phyloP scores from a whole-genome alignment of 2,888 invertebrate species.

The Anarsia innoxiella region DNA sequence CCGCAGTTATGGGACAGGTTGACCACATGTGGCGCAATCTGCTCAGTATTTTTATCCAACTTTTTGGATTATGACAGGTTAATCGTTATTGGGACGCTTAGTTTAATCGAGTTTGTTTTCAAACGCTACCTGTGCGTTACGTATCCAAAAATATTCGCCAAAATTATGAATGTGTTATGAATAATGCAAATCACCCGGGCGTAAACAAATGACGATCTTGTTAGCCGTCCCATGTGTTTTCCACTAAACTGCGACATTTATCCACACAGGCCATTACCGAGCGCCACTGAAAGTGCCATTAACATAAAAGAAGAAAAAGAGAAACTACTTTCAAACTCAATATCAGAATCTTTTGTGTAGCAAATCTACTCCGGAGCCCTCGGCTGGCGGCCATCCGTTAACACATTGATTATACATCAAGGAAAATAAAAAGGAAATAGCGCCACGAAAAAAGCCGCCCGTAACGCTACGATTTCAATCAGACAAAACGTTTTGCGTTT shows the following conservation, averaged over 20 bases:
- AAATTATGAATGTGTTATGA: conserved; percentile 9
- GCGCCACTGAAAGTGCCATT: conserved; percentile 63
- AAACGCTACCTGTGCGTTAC: conserved; percentile 22
- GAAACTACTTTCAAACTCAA: conserved; percentile 73
- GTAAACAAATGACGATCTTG: conserved; percentile 37
- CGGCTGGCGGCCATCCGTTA: conserved; percentile 67
- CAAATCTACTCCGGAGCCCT: conserved; percentile 65
- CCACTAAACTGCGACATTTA: conserved; percentile 55
- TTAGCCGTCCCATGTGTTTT: conserved; percentile 38
- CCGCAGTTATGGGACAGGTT: conserved; percentile 71
- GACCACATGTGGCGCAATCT: conserved; percentile 73
- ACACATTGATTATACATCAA: conserved; percentile 75
- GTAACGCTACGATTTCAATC: conserved; percentile 70
- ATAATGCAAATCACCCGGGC: conserved; percentile 22
- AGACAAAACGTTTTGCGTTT: conserved; percentile 75
- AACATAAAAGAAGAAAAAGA: conserved; percentile 65
- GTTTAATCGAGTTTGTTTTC: conserved; percentile 53
- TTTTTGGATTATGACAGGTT: conserved; percentile 56
- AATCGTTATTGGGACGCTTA: conserved; percentile 37
- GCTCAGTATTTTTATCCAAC: conserved; percentile 57
- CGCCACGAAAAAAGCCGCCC: conserved; percentile 56
- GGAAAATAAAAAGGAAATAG: conserved; percentile 71
- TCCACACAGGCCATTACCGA: conserved; percentile 59
- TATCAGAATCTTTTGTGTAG: conserved; percentile 72
- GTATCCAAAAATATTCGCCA: conserved; percentile 1